Base-by-base conservation (phyloP, 2,113 vertebrate genomes). In the Tylochromis polylepis region DNA sequence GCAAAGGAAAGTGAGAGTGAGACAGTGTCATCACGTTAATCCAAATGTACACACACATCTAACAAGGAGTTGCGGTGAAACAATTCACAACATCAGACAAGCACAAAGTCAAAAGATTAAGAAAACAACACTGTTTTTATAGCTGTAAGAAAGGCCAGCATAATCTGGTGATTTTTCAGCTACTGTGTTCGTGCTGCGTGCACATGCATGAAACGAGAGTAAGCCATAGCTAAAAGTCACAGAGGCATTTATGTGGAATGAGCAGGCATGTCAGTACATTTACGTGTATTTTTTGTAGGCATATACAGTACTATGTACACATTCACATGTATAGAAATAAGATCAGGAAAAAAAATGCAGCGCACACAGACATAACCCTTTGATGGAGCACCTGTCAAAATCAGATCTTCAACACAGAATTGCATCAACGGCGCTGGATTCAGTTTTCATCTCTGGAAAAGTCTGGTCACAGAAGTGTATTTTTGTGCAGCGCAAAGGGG, bases 191-290 rank as follows among this genome's bases (percentile, higher is more conserved):
- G 78, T 18, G 70, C 86, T 87, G 72, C 55, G 4, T 87, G 89
- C 87, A 89, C 82, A 84, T 86, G 83, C 92, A 86, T 79, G 84
- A 90, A 84, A 82, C 56, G 46, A 79, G 34, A 70, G 59, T 1
- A 6, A 86, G 87, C 78, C 80, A 88, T 91, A 91, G 88, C 88
- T 93, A 80, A 92, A 87, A 92, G 83, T 90, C 92, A 93, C 12
- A 86, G 89, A 94, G 83, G 95, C 93, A 93, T 94, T 93, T 87
- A 62, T 85, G 82, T 80, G 93, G 85, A 95, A 93, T 92, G 91
- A 92, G 36, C 88, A 90, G 92, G 57, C 91, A 90, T 90, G 93
- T 94, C 87, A 84, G 91, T 83, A 92, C 90, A 91, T 82, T 91
- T 11, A 81, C 80, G 43, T 85, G 90, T 84, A 38, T 67, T 67